phyloP scores from a whole-genome alignment of 2,113 vertebrate genomes.

The Coptodon bakossiorum region DNA sequence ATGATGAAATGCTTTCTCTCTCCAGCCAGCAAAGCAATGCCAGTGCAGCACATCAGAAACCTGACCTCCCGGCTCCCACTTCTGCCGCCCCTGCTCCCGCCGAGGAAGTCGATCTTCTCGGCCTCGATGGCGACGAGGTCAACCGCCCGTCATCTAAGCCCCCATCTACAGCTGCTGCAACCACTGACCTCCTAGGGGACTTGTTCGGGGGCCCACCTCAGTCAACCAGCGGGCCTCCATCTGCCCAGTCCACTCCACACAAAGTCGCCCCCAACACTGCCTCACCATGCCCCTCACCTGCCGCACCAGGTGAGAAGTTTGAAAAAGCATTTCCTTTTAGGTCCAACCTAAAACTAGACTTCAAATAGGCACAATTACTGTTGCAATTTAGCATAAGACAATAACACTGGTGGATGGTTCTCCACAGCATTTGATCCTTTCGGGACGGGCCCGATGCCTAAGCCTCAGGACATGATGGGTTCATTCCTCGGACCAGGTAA shows the following conservation, averaged over 20 bases:
- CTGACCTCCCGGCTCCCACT: slow-evolving; percentile 59
- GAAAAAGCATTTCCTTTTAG: not conserved
- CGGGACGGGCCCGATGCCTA: slow-evolving; percentile 79
- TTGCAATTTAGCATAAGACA: not conserved
- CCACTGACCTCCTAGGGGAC: slow-evolving; percentile 89
- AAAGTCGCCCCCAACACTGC: slow-evolving; percentile 73
- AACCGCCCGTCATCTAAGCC: slow-evolving; percentile 70
- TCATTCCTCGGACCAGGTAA: slow-evolving; percentile 84
- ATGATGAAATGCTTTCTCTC: slow-evolving; percentile 95
- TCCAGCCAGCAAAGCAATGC: slow-evolving; percentile 88
- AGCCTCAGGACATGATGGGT: slow-evolving; percentile 86
- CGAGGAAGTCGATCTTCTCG: slow-evolving; percentile 89
- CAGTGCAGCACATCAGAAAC: slow-evolving; percentile 73
- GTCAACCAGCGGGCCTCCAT: slow-evolving; percentile 71
- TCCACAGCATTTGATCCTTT: slow-evolving; percentile 84
- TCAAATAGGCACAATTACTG: not conserved
- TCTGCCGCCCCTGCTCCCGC: slow-evolving; percentile 47
- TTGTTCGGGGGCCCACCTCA: slow-evolving; percentile 80
- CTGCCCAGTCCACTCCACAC: slow-evolving; percentile 87
- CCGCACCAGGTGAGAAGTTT: slow-evolving; percentile 42
- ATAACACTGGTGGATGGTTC: not conserved
- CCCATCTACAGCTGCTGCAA: slow-evolving; percentile 75
- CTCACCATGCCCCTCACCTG: slow-evolving; percentile 82
- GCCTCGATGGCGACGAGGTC: slow-evolving; percentile 77
- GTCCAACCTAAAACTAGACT: not conserved